Conservation (phyloP, 2,888 invertebrate species). For the Brachyopa scutellaris region DNA sequence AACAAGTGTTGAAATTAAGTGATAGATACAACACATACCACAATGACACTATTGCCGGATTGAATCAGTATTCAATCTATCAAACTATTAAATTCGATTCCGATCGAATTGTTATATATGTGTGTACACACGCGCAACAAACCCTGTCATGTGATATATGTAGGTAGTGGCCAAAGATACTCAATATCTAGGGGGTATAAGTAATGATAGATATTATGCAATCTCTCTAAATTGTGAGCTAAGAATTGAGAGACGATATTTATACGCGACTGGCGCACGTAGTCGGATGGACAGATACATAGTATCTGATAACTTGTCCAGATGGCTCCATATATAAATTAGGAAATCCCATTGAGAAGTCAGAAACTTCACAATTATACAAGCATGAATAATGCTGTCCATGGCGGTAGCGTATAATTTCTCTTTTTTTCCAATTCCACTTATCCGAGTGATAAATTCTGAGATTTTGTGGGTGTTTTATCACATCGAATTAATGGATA, state of each 20-base stretch:
- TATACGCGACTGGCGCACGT: too few species aligned
- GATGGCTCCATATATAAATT: constrained; percentile 28
- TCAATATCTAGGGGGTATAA: not conserved
- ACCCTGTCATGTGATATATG: constrained; percentile 38
- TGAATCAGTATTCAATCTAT: constrained; percentile 46
- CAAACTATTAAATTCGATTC: constrained; percentile 33
- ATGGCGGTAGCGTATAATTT: constrained; percentile 11
- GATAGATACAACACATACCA: too few species aligned
- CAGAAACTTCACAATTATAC: constrained; percentile 38
- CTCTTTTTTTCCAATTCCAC: constrained; percentile 36
- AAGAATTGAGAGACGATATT: too few species aligned
- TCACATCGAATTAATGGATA: constrained; percentile 31
- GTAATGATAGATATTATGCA: constrained; percentile 32
- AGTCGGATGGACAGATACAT: not conserved
- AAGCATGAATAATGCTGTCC: constrained; percentile 15
- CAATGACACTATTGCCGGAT: constrained; percentile 50
- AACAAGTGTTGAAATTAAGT: constrained; percentile 31
- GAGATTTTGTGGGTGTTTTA: constrained; percentile 57
- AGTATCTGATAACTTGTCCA: constrained; percentile 26
- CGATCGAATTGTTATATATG: constrained; percentile 23
- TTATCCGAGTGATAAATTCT: constrained; percentile 53
- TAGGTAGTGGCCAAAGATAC: not conserved
- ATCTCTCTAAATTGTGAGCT: constrained; percentile 9
- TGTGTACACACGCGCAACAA: not conserved
- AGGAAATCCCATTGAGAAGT: constrained; percentile 47